A percentile compares a stretch with the other conserved stretches of the same genome.
Evolutionary conservation across 2,888 invertebrate species (phyloP).

Genomic region (Smittia sp.): DNA sequence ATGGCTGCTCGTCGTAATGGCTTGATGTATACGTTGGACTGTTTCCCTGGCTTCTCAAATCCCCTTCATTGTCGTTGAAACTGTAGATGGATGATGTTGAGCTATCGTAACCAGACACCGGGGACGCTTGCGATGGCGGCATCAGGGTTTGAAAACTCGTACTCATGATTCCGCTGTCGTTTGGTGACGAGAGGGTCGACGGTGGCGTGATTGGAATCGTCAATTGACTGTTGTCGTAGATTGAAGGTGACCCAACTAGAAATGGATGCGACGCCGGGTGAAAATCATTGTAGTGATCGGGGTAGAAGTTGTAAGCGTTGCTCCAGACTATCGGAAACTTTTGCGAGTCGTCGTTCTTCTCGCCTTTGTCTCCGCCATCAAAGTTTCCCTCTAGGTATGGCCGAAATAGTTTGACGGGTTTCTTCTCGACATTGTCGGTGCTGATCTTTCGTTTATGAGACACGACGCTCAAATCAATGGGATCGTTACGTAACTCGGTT

Average conservation of each 20-base stretch:
- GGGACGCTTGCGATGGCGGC: constrained; percentile 51
- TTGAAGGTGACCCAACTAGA: not conserved
- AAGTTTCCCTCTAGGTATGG: constrained; percentile 34
- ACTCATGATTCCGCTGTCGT: constrained; percentile 43
- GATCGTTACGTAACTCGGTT: not conserved
- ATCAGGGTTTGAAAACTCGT: constrained; percentile 42
- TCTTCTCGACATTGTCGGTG: constrained; percentile 29
- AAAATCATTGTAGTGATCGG: not conserved
- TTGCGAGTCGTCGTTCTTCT: not conserved
- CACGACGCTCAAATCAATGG: constrained; percentile 28
- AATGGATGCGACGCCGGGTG: constrained; percentile 10
- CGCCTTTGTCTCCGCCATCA: not conserved
- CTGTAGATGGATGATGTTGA: constrained; percentile 48
- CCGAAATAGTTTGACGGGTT: constrained; percentile 34
- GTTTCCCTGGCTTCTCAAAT: constrained; percentile 22
- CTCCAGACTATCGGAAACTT: constrained; percentile 36
- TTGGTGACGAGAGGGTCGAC: constrained; percentile 30
- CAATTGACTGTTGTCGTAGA: not conserved
- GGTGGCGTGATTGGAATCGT: not conserved
- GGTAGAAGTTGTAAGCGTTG: constrained; percentile 29
- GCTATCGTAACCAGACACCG: constrained; percentile 54
- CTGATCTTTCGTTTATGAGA: constrained; percentile 45
- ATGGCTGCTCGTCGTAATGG: constrained; percentile 44
- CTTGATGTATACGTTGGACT: constrained; percentile 28
- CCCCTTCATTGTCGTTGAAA: constrained; percentile 44